Conservation (phyloP, 92 coral and sea anemone genomes). For the Montipora capitata region DNA sequence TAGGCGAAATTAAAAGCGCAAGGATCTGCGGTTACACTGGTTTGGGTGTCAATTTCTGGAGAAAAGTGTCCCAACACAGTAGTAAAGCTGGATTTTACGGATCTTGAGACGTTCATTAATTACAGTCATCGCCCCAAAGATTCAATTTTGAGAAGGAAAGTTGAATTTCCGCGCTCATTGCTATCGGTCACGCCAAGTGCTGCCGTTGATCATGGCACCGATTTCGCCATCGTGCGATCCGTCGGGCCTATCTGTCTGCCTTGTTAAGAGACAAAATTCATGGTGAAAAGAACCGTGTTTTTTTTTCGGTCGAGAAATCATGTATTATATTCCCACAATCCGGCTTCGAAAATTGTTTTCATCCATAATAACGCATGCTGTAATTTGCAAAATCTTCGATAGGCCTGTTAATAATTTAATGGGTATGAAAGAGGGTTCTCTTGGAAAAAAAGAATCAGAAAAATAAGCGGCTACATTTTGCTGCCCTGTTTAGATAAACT, state of each 20-base stretch:
- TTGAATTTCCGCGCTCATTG: not conserved
- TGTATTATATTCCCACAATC: no score
- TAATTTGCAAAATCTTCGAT: not conserved
- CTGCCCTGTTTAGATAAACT: slow-evolving; percentile 12
- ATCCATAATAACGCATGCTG: not conserved
- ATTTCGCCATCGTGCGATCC: not conserved
- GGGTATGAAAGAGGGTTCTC: not conserved
- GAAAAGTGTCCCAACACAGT: not conserved
- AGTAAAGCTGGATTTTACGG: not conserved
- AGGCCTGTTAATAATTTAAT: not conserved
- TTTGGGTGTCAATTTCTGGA: not conserved
- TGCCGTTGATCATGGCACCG: not conserved
- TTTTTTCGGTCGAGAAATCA: not conserved
- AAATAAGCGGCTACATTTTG: slow-evolving; percentile 20
- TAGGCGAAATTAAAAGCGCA: not conserved
- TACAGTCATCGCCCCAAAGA: not conserved
- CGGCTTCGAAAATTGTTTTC: not conserved
- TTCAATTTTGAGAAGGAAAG: not conserved
- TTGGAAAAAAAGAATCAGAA: not conserved
- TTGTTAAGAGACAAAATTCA: not conserved
- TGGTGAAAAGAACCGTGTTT: not conserved
- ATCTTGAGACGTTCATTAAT: not conserved
- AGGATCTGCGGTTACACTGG: not conserved
- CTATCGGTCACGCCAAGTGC: no score
- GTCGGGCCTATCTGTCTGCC: not conserved